Percentiles rank a stretch among this genome's conserved stretches.
Evolutionary conservation across 2,888 invertebrate species (phyloP).

Genomic region (Athetis lepigone): DNA sequence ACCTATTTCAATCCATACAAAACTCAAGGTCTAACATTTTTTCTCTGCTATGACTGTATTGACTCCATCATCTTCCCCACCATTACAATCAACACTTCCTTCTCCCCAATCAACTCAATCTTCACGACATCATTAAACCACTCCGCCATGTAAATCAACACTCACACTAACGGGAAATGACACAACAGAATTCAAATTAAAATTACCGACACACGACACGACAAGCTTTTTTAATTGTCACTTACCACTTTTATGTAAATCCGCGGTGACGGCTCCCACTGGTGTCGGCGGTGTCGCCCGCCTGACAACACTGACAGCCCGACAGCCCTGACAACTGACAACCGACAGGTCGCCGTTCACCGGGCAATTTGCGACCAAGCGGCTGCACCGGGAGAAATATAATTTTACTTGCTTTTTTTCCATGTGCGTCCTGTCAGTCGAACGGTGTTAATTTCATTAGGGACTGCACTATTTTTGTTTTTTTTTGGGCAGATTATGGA

Average conservation of each 20-base stretch:
- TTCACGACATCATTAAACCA: constrained; percentile 11
- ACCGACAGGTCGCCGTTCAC: constrained; percentile 81
- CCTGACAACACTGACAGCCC: constrained; percentile 77
- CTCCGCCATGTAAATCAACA: constrained; percentile 39
- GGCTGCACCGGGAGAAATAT: constrained; percentile 75
- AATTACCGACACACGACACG: constrained; percentile 69
- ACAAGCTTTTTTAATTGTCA: constrained; percentile 82
- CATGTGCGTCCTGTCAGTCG: constrained; percentile 62
- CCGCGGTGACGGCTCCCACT: constrained; percentile 77
- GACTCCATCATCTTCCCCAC: too few species aligned
- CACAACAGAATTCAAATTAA: constrained; percentile 63
- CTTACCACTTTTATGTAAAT: constrained; percentile 86
- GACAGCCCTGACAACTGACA: constrained; percentile 83
- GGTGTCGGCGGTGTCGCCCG: constrained; percentile 76
- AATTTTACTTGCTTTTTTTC: constrained; percentile 70
- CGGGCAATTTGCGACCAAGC: constrained; percentile 83
- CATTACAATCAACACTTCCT: background rate
- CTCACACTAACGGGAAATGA: constrained; percentile 59
- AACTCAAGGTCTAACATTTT: background rate
- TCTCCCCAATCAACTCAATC: constrained; percentile 1
- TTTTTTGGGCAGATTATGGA: constrained; percentile 20
- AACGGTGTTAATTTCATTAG: constrained; percentile 64
- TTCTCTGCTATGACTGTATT: background rate
- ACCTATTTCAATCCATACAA: background rate
- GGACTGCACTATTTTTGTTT: constrained; percentile 36